Evolutionary conservation across 2,113 vertebrate genomes (phyloP).

Genomic region (Notarius quadriscutis): DNA sequence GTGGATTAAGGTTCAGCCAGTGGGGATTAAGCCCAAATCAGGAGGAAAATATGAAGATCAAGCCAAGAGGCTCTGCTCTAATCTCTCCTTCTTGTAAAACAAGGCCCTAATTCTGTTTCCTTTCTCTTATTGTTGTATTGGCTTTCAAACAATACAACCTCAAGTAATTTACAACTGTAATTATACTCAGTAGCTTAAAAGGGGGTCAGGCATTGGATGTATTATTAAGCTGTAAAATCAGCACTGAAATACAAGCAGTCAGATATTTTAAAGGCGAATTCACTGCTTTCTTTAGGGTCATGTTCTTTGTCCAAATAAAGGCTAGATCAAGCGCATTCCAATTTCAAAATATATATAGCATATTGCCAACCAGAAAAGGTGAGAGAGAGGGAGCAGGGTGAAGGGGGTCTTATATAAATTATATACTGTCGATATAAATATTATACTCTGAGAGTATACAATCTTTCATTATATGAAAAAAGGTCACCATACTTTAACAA

Average conservation of each 20-base stretch:
- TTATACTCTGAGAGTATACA: no score
- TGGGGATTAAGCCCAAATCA: slow-evolving; percentile 47
- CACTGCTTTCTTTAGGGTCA: not conserved
- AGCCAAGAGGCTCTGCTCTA: slow-evolving; percentile 33
- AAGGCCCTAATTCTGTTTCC: not conserved
- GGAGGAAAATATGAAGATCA: slow-evolving; percentile 40
- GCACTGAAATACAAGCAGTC: not conserved
- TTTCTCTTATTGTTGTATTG: not conserved
- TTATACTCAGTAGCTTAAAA: not conserved
- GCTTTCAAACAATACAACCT: not conserved
- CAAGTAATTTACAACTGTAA: not conserved
- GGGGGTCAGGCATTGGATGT: not conserved
- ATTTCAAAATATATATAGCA: not conserved
- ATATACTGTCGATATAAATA: no score
- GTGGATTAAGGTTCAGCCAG: slow-evolving; percentile 43
- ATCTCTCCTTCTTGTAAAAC: slow-evolving; percentile 34
- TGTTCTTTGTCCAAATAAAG: not conserved
- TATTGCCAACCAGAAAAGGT: not conserved
- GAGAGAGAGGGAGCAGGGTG: no score
- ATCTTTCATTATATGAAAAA: no score
- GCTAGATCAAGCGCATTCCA: not conserved
- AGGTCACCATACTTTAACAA: no score
- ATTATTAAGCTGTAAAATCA: not conserved
- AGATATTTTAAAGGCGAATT: not conserved
- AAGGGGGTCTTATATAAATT: no score